phyloP scores from a whole-genome alignment of 2,797 vertebrate species.

The Sebastiscus tertius region DNA sequence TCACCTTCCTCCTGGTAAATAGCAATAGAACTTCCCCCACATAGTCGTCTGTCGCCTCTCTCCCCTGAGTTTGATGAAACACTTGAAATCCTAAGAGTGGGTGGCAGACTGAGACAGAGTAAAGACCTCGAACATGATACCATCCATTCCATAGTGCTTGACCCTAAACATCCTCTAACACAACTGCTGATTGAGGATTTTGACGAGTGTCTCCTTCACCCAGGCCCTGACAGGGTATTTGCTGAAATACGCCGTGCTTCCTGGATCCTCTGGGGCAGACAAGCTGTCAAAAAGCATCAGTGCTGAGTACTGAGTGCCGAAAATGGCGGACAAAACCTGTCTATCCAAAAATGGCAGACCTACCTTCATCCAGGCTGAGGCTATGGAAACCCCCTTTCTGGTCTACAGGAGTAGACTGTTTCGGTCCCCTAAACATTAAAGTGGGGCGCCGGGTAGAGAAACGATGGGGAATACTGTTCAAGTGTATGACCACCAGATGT shows the following conservation, averaged over 20 bases:
- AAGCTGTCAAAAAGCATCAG: background rate
- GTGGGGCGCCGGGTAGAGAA: background rate
- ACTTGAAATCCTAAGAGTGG: background rate
- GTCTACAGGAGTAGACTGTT: background rate
- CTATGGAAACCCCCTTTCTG: background rate
- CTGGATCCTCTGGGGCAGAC: background rate
- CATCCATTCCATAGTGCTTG: background rate
- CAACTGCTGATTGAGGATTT: background rate
- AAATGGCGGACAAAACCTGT: background rate
- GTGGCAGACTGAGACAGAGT: background rate
- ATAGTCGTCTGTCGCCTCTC: background rate
- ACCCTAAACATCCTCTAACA: background rate
- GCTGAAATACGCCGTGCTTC: background rate
- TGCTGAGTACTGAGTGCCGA: background rate
- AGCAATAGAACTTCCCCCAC: background rate
- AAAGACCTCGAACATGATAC: background rate
- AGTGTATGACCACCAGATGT: no score
- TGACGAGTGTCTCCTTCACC: background rate
- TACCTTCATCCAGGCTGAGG: background rate
- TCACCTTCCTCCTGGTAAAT: background rate
- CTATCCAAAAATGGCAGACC: background rate
- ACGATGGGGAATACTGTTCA: no score
- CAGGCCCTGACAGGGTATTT: background rate
- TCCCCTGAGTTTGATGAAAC: background rate
- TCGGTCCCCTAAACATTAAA: background rate